Evolutionary conservation across 2,797 vertebrate genomes (phyloP).

Genomic region (Danio albolineatus): DNA sequence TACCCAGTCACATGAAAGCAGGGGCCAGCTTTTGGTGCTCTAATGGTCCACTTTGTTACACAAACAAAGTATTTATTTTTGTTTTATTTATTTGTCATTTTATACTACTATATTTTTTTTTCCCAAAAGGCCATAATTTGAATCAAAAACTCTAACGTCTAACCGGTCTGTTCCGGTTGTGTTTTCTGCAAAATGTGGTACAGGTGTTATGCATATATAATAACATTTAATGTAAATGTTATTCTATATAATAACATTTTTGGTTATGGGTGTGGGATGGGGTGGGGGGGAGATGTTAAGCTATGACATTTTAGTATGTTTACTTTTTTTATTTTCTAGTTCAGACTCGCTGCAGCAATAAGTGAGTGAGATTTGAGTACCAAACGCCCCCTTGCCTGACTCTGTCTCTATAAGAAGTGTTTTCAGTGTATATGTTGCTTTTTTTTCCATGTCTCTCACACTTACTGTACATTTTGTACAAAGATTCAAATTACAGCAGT

Average conservation of each 20-base stretch:
- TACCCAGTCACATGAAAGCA: conserved; percentile 46
- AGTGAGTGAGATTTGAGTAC: conserved; percentile 64
- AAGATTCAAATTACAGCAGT: conserved; percentile 64
- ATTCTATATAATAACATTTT: background rate
- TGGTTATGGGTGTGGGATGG: background rate
- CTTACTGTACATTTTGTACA: conserved; percentile 64
- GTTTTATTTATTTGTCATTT: conserved; percentile 55
- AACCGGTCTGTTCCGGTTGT: conserved; percentile 32
- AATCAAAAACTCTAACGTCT: conserved; percentile 41
- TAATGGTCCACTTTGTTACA: conserved; percentile 42
- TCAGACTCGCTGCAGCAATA: conserved; percentile 62
- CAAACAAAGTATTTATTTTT: conserved; percentile 52
- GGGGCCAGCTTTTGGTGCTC: conserved; percentile 42
- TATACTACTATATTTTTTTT: conserved; percentile 21
- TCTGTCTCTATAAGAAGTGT: conserved; percentile 56
- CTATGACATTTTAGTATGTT: conserved; percentile 51
- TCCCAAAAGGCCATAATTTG: conserved; percentile 33
- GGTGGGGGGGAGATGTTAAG: conserved; percentile 37
- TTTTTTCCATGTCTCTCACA: conserved; percentile 56
- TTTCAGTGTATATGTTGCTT: conserved; percentile 60
- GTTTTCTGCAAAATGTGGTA: conserved; percentile 55
- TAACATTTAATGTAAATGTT: background rate
- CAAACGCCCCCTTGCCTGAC: conserved; percentile 53
- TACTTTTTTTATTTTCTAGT: conserved; percentile 52
- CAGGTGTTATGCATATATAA: conserved; percentile 29